These are phyloP conservation scores for Steatocranus sp. DNA, from an alignment of 2,797 vertebrate genomes.

Conservation along the genomic window DNA sequence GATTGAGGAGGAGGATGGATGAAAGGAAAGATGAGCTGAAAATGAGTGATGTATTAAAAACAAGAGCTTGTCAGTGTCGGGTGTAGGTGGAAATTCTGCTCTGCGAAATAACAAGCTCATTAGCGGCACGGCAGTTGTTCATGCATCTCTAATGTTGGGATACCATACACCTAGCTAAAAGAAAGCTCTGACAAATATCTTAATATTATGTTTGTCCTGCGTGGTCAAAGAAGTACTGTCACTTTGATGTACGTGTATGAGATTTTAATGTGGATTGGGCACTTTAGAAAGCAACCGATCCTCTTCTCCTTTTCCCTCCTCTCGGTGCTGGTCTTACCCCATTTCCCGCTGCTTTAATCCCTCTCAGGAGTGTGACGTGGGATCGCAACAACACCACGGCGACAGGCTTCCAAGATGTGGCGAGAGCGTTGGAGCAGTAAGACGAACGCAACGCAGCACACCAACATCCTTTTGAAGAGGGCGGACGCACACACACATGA, in stretches of 20 bases:
- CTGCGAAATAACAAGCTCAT: slow-evolving; percentile 32
- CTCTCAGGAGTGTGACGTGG: slow-evolving; percentile 86
- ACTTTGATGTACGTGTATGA: neutral
- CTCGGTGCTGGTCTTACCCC: slow-evolving; percentile 17
- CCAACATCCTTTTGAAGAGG: slow-evolving; percentile 3
- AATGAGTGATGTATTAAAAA: slow-evolving; percentile 28
- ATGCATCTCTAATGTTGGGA: slow-evolving; percentile 10
- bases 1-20: neutral
- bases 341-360: slow-evolving; percentile 26
- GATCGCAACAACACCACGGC: slow-evolving; percentile 88
- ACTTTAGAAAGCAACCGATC: slow-evolving; percentile 15
- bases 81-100: slow-evolving; percentile 26
- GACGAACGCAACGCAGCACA: slow-evolving; percentile 32
- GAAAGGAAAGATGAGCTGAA: slow-evolving; percentile 12
- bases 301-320: neutral
- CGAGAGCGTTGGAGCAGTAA: slow-evolving; percentile 89
- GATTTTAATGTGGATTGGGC: neutral
- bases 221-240: neutral
- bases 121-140: slow-evolving; percentile 9
- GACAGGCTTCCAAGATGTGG: slow-evolving; percentile 86
- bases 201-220: neutral
- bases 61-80: neutral
- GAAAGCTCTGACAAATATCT: neutral
- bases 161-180: neutral
- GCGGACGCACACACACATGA: slow-evolving; percentile 2